phyloP scores from a whole-genome alignment of 2,888 invertebrate species.

The Drosophila histrio region DNA sequence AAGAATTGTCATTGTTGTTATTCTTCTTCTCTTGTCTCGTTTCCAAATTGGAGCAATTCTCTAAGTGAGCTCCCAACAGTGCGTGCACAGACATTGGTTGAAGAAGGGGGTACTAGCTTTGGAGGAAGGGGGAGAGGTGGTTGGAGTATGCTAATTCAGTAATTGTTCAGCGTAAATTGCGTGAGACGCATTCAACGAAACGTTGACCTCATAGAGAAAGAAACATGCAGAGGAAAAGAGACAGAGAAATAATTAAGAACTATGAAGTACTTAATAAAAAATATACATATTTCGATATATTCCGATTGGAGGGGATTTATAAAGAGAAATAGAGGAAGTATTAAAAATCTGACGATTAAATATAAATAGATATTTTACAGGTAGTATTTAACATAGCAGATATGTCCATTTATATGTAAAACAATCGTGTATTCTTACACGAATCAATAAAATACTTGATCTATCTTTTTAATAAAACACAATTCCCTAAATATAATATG shows the following conservation, averaged over 20 bases:
- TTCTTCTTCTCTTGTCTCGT: conserved; percentile 1
- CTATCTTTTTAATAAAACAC: too few relatives aligned
- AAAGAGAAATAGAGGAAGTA: too few relatives aligned
- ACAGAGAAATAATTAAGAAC: neutral
- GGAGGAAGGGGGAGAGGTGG: neutral
- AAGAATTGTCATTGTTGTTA: conserved; percentile 30
- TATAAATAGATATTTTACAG: too few relatives aligned
- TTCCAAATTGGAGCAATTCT: conserved; percentile 35
- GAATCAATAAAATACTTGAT: too few relatives aligned
- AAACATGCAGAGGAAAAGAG: neutral
- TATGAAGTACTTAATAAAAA: neutral
- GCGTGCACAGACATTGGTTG: neutral
- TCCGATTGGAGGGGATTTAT: too few relatives aligned
- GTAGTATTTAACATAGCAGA: too few relatives aligned
- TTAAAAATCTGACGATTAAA: too few relatives aligned
- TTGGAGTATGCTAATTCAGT: conserved; percentile 56
- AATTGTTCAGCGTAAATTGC: conserved; percentile 65
- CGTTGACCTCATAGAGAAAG: conserved; percentile 31
- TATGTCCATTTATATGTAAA: too few relatives aligned
- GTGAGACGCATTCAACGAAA: conserved; percentile 56
- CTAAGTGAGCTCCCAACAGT: conserved; percentile 8
- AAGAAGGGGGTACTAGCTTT: neutral
- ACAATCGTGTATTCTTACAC: too few relatives aligned
- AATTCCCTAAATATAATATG: too few relatives aligned
- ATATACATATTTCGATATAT: too few relatives aligned